phyloP scores from a whole-genome alignment of 2,888 invertebrate genomes.

The Nemurella pictetii region DNA sequence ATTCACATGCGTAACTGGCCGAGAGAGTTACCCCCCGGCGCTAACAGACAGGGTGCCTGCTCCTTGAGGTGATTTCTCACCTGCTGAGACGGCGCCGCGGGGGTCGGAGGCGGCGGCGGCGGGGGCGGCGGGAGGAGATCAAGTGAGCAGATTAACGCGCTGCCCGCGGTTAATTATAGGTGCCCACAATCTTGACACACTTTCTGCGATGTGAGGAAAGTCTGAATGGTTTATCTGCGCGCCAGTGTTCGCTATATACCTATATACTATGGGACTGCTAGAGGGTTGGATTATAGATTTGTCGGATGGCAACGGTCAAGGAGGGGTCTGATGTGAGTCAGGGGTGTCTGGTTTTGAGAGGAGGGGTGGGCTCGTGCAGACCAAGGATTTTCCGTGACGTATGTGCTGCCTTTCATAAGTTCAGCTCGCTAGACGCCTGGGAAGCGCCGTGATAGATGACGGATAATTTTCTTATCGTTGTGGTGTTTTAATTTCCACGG shows the following conservation, averaged over 20 bases:
- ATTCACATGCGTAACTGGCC: background rate
- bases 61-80: conserved; percentile 22
- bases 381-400: background rate
- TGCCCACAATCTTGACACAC: background rate
- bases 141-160: background rate
- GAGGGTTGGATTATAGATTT: too few relatives aligned
- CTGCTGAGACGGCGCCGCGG: conserved; percentile 15
- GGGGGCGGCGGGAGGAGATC: background rate
- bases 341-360: background rate
- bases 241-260: background rate
- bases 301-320: background rate
- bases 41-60: conserved; percentile 18
- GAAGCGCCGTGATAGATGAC: too few relatives aligned
- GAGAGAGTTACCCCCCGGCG: background rate
- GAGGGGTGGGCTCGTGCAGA: background rate
- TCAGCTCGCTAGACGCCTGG: too few relatives aligned
- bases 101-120: background rate
- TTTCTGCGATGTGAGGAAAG: background rate
- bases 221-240: background rate
- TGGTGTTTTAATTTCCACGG: background rate
- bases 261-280: too few relatives aligned
- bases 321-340: background rate
- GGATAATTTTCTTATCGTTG: background rate
- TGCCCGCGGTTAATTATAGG: background rate
- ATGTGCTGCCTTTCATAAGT: background rate